Conservation (phyloP, 2,888 invertebrate genomes). For the Pheosia gnoma region DNA sequence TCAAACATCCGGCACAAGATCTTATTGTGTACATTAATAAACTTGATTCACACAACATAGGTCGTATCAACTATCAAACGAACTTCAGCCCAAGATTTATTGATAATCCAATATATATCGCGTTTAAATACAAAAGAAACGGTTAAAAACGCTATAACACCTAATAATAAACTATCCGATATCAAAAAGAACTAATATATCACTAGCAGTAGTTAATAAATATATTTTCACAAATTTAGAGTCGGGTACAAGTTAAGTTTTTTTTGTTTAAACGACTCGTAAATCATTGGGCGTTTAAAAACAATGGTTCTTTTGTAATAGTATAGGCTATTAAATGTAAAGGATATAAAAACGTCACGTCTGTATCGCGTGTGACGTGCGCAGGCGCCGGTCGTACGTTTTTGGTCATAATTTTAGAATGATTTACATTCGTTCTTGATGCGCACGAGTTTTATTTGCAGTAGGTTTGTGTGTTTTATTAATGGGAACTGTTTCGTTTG, state of each 20-base stretch:
- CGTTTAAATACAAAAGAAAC: conserved; percentile 31
- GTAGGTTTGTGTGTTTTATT: conserved; percentile 38
- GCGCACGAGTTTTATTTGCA: conserved; percentile 45
- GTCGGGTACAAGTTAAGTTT: neutral
- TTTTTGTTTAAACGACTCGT: conserved; percentile 46
- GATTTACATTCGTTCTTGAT: conserved; percentile 67
- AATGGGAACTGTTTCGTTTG: neutral
- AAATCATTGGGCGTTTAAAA: conserved; percentile 77
- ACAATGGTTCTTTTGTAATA: conserved; percentile 82
- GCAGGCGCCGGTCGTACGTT: conserved; percentile 52
- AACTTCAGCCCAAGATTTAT: conserved; percentile 40
- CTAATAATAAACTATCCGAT: conserved; percentile 32
- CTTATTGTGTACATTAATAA: conserved; percentile 17
- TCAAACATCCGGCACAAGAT: conserved; percentile 7
- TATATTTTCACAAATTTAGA: conserved; percentile 48
- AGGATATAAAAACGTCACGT: conserved; percentile 69
- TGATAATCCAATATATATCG: conserved; percentile 30
- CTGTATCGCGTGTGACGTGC: conserved; percentile 49
- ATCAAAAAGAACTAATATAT: conserved; percentile 40
- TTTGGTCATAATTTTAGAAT: conserved; percentile 69
- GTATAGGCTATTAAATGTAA: conserved; percentile 77
- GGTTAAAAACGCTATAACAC: conserved; percentile 18
- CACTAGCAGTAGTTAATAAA: conserved; percentile 39
- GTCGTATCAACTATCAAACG: conserved; percentile 28
- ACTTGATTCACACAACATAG: conserved; percentile 17